Evolutionary conservation across 1,140 invertebrate species (phyloP).

Genomic region (Drosophila seguyi): DNA sequence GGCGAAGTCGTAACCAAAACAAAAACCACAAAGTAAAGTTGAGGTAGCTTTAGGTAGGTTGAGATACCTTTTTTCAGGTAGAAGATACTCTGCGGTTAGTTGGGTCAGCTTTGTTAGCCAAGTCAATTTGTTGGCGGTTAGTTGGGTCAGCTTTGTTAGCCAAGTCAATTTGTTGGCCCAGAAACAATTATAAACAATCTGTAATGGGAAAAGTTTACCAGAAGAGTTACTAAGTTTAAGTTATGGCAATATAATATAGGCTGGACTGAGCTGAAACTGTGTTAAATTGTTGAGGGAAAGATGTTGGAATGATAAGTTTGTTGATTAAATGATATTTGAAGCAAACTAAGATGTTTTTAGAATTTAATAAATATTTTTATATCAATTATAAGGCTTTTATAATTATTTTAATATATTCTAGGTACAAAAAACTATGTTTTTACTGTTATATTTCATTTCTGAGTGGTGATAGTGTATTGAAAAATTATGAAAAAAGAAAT

Average conservation of each 20-base stretch:
- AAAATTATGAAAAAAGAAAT: neutral
- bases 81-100: slow-evolving; percentile 20
- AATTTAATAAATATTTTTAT: neutral
- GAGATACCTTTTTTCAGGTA: slow-evolving; percentile 16
- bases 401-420: neutral
- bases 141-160: no score
- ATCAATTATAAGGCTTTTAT: neutral
- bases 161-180: no score
- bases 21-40: slow-evolving; percentile 20
- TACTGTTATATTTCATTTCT: neutral
- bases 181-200: slow-evolving; percentile 5
- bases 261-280: no score
- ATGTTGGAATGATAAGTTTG: neutral
- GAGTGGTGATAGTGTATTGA: neutral
- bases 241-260: neutral
- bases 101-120: slow-evolving; percentile 4
- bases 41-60: slow-evolving; percentile 1
- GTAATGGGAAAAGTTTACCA: slow-evolving; percentile 1
- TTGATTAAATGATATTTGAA: no score
- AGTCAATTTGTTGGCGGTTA: slow-evolving; percentile 3
- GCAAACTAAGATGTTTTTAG: neutral
- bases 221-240: neutral
- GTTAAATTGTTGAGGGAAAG: no score
- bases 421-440: no score
- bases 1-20: slow-evolving; percentile 21